A percentile compares a stretch with the other conserved stretches of the same genome.
Conservation (phyloP, 2,888 invertebrate species). For the Polyploca ridens region DNA sequence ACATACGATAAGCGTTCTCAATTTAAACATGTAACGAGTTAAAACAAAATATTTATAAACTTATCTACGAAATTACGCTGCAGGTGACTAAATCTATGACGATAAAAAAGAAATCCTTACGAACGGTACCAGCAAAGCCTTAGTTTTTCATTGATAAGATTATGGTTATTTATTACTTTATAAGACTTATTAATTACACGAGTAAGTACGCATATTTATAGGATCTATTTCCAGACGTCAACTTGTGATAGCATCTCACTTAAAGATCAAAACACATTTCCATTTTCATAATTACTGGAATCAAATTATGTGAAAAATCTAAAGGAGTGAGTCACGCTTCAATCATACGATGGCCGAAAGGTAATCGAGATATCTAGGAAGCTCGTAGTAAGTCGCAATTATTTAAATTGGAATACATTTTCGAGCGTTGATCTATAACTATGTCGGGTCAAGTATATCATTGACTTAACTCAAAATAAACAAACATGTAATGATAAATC, state of each 20-base stretch:
- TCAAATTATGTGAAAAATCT: no score
- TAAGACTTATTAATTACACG: constrained; percentile 10
- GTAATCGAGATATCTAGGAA: constrained; percentile 1
- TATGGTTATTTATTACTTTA: constrained; percentile 21
- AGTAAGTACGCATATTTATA: background rate
- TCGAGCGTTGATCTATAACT: background rate
- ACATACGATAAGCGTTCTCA: background rate
- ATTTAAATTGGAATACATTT: constrained; percentile 2
- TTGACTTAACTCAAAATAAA: background rate
- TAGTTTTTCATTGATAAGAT: constrained; percentile 26
- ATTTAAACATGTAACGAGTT: background rate
- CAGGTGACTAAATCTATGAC: background rate
- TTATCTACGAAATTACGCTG: background rate
- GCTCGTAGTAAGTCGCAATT: background rate
- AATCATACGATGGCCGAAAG: constrained; percentile 3
- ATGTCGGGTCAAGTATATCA: background rate
- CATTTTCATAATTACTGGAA: background rate
- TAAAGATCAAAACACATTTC: background rate
- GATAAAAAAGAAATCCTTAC: background rate
- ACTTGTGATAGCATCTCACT: background rate
- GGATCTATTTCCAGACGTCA: background rate
- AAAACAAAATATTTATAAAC: background rate
- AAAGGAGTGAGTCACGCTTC: background rate
- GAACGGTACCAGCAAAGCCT: constrained; percentile 22
- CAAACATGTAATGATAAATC: background rate